A percentile compares a stretch with the other conserved stretches of the same genome.
Evolutionary conservation across 2,797 vertebrate genomes (phyloP).

Genomic region (Spinus pinus): DNA sequence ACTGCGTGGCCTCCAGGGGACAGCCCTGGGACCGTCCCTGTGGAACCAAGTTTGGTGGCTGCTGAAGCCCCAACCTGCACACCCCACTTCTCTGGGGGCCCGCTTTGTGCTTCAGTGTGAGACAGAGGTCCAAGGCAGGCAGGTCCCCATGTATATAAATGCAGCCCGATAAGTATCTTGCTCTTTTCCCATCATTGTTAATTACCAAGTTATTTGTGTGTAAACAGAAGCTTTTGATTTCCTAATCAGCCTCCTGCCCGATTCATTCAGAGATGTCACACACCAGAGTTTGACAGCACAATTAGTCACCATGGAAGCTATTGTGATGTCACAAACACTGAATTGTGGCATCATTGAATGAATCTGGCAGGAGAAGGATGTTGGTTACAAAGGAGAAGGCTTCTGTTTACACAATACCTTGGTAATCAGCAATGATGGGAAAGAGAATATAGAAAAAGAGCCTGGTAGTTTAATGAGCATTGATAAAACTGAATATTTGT

Average conservation of each 20-base stretch:
- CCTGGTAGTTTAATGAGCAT: slow-evolving; percentile 41
- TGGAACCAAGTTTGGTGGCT: not conserved
- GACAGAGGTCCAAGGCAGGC: slow-evolving; percentile 15
- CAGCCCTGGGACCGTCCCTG: not conserved
- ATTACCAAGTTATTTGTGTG: slow-evolving; percentile 65
- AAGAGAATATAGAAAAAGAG: slow-evolving; percentile 38
- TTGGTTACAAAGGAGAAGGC: slow-evolving; percentile 52
- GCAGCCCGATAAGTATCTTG: slow-evolving; percentile 53
- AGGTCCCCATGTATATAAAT: slow-evolving; percentile 55
- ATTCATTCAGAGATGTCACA: slow-evolving; percentile 59
- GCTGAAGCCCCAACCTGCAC: not conserved
- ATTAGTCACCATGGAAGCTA: slow-evolving; percentile 70
- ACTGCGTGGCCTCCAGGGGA: not conserved
- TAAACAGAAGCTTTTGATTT: slow-evolving; percentile 63
- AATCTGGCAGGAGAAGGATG: slow-evolving; percentile 58
- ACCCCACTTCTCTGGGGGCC: not conserved
- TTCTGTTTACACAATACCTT: slow-evolving; percentile 62
- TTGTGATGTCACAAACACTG: slow-evolving; percentile 59
- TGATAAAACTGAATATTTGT: not conserved
- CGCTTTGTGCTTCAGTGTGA: slow-evolving; percentile 12
- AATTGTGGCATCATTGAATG: slow-evolving; percentile 65
- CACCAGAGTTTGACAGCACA: slow-evolving; percentile 64
- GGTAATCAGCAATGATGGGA: slow-evolving; percentile 50
- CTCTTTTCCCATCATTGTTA: slow-evolving; percentile 60
- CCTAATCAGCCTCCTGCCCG: slow-evolving; percentile 51